Percentiles rank a stretch among this genome's conserved stretches.
phyloP scores from a whole-genome alignment of 1,140 invertebrate species.

The Trialeurodes vaporariorum region DNA sequence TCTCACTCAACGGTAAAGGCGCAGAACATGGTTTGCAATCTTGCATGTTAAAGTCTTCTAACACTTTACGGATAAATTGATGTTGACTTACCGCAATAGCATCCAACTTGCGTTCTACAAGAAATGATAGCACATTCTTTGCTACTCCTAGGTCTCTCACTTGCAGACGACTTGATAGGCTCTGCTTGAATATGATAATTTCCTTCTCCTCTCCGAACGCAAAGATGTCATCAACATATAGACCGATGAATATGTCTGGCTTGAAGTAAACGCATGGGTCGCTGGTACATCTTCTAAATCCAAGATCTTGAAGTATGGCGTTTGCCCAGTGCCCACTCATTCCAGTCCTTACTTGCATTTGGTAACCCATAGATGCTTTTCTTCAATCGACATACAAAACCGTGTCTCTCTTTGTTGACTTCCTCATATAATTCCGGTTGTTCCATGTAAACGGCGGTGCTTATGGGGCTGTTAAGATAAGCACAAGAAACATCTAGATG shows the following conservation, averaged over 20 bases:
- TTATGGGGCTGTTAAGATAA: not conserved
- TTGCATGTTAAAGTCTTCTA: not conserved
- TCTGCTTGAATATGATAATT: not conserved
- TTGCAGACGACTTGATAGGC: not conserved
- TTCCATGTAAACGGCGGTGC: not conserved
- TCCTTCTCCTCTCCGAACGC: not conserved
- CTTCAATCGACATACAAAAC: not conserved
- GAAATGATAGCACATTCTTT: not conserved
- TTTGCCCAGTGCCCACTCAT: not conserved
- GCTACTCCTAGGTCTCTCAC: not conserved
- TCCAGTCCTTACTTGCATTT: not conserved
- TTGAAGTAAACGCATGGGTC: not conserved
- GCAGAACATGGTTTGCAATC: not conserved
- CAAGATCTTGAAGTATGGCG: not conserved
- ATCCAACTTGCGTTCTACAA: not conserved
- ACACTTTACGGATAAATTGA: not conserved
- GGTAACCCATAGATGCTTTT: not conserved
- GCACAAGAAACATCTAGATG: conserved; percentile 3
- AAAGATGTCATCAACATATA: not conserved
- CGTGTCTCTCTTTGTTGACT: not conserved
- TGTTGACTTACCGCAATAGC: not conserved
- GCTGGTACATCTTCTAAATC: not conserved
- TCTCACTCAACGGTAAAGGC: not conserved
- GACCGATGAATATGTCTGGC: not conserved
- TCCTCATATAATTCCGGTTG: not conserved